phyloP scores from a whole-genome alignment of 1,140 invertebrate genomes.

The Drosophila orena region DNA sequence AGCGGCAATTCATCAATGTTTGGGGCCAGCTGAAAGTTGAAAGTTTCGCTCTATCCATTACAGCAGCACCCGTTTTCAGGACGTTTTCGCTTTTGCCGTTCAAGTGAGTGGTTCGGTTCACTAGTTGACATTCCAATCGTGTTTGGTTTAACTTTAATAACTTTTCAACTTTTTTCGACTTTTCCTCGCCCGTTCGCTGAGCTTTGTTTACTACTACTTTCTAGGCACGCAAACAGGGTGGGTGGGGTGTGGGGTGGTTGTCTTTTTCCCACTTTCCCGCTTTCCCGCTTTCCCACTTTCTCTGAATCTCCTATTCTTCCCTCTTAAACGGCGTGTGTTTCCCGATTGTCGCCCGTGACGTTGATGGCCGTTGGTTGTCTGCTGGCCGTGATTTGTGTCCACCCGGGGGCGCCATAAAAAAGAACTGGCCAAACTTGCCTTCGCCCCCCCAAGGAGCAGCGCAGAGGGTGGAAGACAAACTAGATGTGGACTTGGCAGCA shows the following conservation, averaged over 20 bases:
- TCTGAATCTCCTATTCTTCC: not conserved
- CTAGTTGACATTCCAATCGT: conserved; percentile 74
- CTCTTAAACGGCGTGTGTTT: conserved; percentile 11
- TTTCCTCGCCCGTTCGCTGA: conserved; percentile 65
- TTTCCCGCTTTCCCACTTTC: too few species aligned
- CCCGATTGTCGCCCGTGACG: conserved; percentile 69
- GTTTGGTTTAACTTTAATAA: conserved; percentile 81
- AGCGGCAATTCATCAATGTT: conserved; percentile 35
- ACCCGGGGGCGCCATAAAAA: conserved; percentile 30
- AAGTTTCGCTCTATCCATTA: conserved; percentile 11
- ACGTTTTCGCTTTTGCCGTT: not conserved
- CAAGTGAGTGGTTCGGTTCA: not conserved
- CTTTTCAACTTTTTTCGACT: conserved; percentile 73
- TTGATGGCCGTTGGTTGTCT: conserved; percentile 59
- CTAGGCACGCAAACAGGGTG: conserved; percentile 26
- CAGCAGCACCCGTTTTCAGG: too few species aligned
- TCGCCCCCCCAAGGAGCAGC: too few species aligned
- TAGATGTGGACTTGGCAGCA: conserved; percentile 54
- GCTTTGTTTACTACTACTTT: conserved; percentile 76
- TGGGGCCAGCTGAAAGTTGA: conserved; percentile 2
- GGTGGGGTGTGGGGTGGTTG: conserved; percentile 5
- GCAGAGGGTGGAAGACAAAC: conserved; percentile 5
- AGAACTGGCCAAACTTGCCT: conserved; percentile 12
- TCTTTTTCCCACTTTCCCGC: too few species aligned
- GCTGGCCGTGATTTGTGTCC: conserved; percentile 69